A percentile compares a stretch with the other conserved stretches of the same genome.
Evolutionary conservation across 2,113 vertebrate species (phyloP).

Genomic region (Spilogale gracilis): DNA sequence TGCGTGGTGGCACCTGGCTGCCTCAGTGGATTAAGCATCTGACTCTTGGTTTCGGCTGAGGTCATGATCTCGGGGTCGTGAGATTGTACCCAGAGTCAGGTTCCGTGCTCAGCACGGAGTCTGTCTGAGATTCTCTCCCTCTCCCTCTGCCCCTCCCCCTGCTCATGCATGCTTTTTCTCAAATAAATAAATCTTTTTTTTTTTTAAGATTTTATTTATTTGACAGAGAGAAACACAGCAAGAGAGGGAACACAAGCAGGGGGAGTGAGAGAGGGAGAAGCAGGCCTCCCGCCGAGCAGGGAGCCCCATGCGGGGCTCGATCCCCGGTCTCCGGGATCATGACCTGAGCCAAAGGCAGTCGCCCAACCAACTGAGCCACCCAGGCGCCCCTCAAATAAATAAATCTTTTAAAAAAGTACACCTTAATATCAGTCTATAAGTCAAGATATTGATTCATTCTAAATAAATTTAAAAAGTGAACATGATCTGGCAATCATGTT

Average conservation of each 20-base stretch:
- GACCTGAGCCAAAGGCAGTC: no score
- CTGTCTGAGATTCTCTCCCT: background rate
- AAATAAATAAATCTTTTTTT: background rate
- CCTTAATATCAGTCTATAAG: slow-evolving; percentile 20
- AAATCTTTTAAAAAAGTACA: background rate
- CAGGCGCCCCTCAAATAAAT: background rate
- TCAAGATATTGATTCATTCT: background rate
- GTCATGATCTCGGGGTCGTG: background rate
- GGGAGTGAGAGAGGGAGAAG: no score
- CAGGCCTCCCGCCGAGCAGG: no score
- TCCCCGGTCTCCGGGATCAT: no score
- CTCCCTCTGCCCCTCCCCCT: background rate
- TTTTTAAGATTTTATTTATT: no score
- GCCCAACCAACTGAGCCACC: no score
- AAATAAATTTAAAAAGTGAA: background rate
- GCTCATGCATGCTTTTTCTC: background rate
- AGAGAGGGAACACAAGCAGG: no score
- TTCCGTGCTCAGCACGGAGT: background rate
- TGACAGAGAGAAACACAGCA: no score
- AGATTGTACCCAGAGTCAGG: fast-evolving
- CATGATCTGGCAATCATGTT: background rate
- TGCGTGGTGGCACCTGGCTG: background rate
- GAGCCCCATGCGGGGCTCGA: no score
- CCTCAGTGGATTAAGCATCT: background rate
- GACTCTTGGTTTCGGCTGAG: background rate